Evolutionary conservation across 2,888 invertebrate genomes (phyloP), one percentile per base, ranked within the genome.

Genomic region (Drosophila macrospina): DNA sequence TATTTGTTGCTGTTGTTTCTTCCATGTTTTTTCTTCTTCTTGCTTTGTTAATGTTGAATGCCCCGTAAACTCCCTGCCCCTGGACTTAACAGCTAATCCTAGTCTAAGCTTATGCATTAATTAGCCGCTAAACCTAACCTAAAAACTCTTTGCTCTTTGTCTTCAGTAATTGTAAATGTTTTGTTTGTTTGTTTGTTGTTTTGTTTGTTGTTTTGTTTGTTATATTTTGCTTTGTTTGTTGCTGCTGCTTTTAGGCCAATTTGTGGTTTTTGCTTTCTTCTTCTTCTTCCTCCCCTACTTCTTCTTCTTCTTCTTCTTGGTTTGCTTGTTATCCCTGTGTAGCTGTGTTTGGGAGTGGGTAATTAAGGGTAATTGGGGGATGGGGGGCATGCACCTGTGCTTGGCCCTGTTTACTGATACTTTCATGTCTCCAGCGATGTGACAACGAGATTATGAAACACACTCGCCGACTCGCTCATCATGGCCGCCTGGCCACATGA

Each of bases 401-500:
- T 24, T 15, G 3, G 32, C 34, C 34, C 28, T 51, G 36, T 16
- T 37, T 90, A 91, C 85, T 92, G 91, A 77, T 91, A 92, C 86
- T 86, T 91, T 92, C 91, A 92, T 91, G 92, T 92, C 77, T 92
- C 92, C 76, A 92, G 74, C 37, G 92, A 92, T 45, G 92, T 92
- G 5, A 92, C 92, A 16, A 92, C 92, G 74, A 92, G 82, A 85
- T 92, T 92, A 69, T 92, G 92, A 68, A 92, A 92, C 47, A 92
- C 91, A 65, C 89, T 90, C 3, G 91, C 90, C 69, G 91, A 90
- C 67, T 95, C 95, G 82, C 93, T 94, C 93, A 95, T 93, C 84
- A 95, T 94, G 47, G 95, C 94, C 79, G 95, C 95, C 72, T 92
- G 92, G 28, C 95, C 95, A 86, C 95, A 95, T 61, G 93, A 93